Evolutionary conservation across 2,888 invertebrate species (phyloP), one percentile per base, ranked within the genome.

Genomic region (Eueremaeus valkanovi): DNA sequence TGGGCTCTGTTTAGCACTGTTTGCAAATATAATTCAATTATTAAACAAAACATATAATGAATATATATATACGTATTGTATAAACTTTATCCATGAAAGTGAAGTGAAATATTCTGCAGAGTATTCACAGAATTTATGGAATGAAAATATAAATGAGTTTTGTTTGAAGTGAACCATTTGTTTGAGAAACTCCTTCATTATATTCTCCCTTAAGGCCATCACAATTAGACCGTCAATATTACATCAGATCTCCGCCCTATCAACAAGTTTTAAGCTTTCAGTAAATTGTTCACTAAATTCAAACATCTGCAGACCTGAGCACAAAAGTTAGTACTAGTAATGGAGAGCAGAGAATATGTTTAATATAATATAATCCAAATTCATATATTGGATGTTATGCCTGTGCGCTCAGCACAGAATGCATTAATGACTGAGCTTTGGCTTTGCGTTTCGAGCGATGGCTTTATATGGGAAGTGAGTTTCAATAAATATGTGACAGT

Each of bases 231-330:
- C 40, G 36, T 68, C 68, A 68, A 68, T 68, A 68, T 68, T 68
- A 68, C 40, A 68, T 40, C n/a, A 24, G 40, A 68, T 68, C 24
- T 11, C 68, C 40, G 68, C 40, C 68, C 68, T 40, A 68, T 68
- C 68, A 68, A 68, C 68, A 68, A 68, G 68, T 68, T 68, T 63
- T 68, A 68, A 68, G 68, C 68, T 68, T n/a, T n/a, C n/a, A n/a
- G n/a, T n/a, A n/a, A n/a, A n/a, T n/a, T n/a, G 21, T 68, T 68
- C 24, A 68, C 40, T 68, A 18, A 68, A 68, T 68, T 21, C 36
- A 68, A 13, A 68, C 68, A 68, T 68, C 68, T 68, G 68, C 68
- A 68, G 40, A 40, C 21, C 68, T 40, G 33, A 42, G 16, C 29
- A 9, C 21, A n/a, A 68, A 68, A 58, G 24, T 58, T 27, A 27